Percentiles rank a stretch among this genome's conserved stretches.
Evolutionary conservation across 2,113 vertebrate genomes (phyloP).

Genomic region (Engystomops pustulosus): DNA sequence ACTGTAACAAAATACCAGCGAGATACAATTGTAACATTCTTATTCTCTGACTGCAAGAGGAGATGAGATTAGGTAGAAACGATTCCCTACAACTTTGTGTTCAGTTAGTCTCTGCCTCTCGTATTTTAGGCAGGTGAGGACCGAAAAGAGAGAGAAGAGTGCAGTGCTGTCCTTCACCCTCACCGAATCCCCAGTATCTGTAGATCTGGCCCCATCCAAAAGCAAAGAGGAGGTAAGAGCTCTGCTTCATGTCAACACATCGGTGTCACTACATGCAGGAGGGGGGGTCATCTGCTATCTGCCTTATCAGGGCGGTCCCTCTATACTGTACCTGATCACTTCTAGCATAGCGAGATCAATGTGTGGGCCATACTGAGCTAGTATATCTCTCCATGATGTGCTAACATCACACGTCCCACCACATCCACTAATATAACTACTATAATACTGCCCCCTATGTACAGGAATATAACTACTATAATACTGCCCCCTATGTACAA

Average conservation of each 20-base stretch:
- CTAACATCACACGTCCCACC: constrained; percentile 19
- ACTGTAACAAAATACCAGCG: no score
- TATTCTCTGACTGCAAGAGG: no score
- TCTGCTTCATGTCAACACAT: neutral
- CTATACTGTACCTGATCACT: neutral
- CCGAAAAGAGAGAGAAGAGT: constrained; percentile 92
- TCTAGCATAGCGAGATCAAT: neutral
- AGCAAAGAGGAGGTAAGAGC: constrained; percentile 88
- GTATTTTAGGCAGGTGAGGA: constrained; percentile 88
- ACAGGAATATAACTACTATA: no score
- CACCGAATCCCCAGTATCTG: constrained; percentile 87
- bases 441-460: no score
- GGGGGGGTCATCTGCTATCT: neutral
- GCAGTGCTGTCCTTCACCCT: constrained; percentile 93
- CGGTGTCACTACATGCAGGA: no score
- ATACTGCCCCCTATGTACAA: neutral
- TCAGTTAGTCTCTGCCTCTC: no score
- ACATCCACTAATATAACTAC: neutral
- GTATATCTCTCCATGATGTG: constrained; percentile 1
- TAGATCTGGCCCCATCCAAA: constrained; percentile 86
- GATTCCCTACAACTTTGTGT: no score
- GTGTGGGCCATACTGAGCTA: constrained; percentile 24
- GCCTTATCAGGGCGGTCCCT: neutral
- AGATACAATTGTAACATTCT: no score
- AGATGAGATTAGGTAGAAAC: no score